Conservation (phyloP, 64 coral and sea anemone species). For the Montipora efflorescens region DNA sequence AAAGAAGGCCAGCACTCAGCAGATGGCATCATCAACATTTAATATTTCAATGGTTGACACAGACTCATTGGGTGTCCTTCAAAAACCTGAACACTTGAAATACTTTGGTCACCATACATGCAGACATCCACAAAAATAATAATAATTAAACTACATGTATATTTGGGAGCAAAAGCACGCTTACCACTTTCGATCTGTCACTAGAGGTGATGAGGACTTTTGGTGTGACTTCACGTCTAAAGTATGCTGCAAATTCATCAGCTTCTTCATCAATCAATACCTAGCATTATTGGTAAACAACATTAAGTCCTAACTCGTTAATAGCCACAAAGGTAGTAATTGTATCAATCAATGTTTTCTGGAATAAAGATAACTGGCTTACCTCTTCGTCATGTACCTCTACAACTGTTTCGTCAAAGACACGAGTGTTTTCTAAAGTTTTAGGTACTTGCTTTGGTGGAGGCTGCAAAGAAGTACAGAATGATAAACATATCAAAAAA, state of each 20-base stretch:
- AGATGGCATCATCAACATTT: too few species aligned
- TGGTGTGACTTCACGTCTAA: slow-evolving; percentile 74
- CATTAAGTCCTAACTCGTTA: too few species aligned
- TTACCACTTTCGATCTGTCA: slow-evolving; percentile 87
- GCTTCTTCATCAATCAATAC: slow-evolving; percentile 79
- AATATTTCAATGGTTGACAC: too few species aligned
- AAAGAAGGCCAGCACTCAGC: too few species aligned
- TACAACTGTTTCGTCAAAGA: slow-evolving; percentile 93
- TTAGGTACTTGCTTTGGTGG: slow-evolving; percentile 94
- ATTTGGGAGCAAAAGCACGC: background rate
- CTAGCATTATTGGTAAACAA: background rate
- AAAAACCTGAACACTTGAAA: too few species aligned
- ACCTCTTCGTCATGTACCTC: slow-evolving; percentile 90
- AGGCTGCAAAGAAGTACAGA: slow-evolving; percentile 62
- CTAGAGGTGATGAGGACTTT: slow-evolving; percentile 96
- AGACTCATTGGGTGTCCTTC: too few species aligned
- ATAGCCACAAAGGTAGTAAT: too few species aligned
- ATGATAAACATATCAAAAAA: background rate
- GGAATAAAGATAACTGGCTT: background rate
- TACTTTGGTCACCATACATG: too few species aligned
- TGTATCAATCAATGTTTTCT: background rate
- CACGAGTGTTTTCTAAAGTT: slow-evolving; percentile 96
- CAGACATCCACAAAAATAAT: too few species aligned
- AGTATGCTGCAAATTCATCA: slow-evolving; percentile 85
- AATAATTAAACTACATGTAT: too few species aligned